These are phyloP conservation scores for Plotosus lineatus DNA, from an alignment of 2,113 vertebrate species.

Conservation along the genomic window DNA sequence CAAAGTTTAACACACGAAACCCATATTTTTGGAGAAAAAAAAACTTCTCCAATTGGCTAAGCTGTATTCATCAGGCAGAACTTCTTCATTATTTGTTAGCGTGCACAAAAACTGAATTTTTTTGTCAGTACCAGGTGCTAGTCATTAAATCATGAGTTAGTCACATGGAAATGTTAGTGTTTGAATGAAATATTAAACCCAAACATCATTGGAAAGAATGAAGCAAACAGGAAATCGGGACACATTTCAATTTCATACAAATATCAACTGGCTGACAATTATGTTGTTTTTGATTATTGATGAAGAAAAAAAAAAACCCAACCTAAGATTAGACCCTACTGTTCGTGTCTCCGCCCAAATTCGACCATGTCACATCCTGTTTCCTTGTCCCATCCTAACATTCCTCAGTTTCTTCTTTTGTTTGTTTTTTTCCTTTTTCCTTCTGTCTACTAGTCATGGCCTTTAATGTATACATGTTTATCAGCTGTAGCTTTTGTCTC, in stretches of 20 bases:
- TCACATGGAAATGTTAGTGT: constrained; percentile 2
- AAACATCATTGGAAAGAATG: constrained; percentile 5
- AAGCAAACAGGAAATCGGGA: constrained; percentile 19
- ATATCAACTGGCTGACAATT: not conserved
- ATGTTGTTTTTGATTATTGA: not conserved
- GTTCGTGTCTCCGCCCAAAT: not conserved
- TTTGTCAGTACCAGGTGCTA: not conserved
- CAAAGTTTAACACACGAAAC: not conserved
- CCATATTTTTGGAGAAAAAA: not conserved
- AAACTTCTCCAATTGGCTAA: not conserved
- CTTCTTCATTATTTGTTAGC: not conserved
- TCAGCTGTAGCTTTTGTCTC: not conserved
- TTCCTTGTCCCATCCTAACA: not conserved
- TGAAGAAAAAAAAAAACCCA: not conserved
- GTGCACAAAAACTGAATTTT: not conserved
- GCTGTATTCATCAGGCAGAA: not conserved
- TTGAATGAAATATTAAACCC: constrained; percentile 5
- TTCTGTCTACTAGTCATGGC: not conserved
- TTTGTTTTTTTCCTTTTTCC: too few relatives aligned
- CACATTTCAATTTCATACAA: not conserved
- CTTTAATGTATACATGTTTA: not conserved
- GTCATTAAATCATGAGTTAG: constrained; percentile 1
- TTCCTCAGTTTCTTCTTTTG: not conserved
- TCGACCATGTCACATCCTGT: not conserved
- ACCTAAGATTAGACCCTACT: not conserved